Percentiles rank a stretch among this genome's conserved stretches.
phyloP scores from a whole-genome alignment of 1,140 invertebrate species.

The Bombus breviceps region DNA sequence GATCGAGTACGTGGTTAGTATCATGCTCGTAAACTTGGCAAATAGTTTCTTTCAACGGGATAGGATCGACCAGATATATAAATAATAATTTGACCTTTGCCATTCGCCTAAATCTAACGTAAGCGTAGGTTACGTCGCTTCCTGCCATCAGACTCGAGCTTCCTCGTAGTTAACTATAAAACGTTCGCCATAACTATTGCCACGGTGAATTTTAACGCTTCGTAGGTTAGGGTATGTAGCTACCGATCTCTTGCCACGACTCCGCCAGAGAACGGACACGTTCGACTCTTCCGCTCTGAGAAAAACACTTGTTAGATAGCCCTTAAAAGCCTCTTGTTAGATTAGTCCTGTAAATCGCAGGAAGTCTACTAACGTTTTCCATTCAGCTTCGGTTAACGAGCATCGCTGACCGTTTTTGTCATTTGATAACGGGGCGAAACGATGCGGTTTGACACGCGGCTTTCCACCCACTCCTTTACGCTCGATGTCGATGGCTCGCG shows the following conservation, averaged over 20 bases:
- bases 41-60: not conserved
- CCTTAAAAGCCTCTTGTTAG: too few relatives aligned
- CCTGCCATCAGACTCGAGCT: not conserved
- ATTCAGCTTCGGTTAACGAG: not conserved
- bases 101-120: not conserved
- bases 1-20: not conserved
- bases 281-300: not conserved
- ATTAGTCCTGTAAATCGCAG: not conserved
- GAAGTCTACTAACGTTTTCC: not conserved
- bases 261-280: not conserved
- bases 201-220: not conserved
- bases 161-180: not conserved
- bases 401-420: not conserved
- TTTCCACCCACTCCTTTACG: not conserved
- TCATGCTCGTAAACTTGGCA: not conserved
- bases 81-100: not conserved
- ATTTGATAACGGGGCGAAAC: not conserved
- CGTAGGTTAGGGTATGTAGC: too few relatives aligned
- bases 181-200: not conserved
- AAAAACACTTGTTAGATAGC: not conserved
- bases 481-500: not conserved
- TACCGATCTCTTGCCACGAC: not conserved
- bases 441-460: constrained; percentile 2
- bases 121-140: not conserved
- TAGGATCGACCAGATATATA: not conserved